Conservation (phyloP, 1,140 invertebrate genomes). For the Cotesia typhae region DNA sequence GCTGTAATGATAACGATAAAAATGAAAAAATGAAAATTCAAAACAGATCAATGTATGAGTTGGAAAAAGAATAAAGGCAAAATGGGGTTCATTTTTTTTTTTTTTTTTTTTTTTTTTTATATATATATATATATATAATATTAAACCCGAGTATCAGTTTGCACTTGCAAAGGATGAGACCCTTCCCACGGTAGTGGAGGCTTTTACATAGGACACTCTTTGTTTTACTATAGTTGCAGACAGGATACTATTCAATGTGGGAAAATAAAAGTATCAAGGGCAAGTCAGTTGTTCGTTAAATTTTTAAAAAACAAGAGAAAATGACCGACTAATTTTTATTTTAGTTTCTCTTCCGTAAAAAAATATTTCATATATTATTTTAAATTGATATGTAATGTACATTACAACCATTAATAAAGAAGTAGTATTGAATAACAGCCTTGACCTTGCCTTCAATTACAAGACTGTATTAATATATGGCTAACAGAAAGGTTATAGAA, state of each 20-base stretch:
- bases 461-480: neutral
- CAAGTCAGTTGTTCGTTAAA: neutral
- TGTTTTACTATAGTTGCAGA: slow-evolving; percentile 19
- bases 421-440: neutral
- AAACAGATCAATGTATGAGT: too few relatives aligned
- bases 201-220: slow-evolving; percentile 19
- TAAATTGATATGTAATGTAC: neutral
- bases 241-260: slow-evolving; percentile 20
- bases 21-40: too few relatives aligned
- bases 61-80: neutral
- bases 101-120: neutral
- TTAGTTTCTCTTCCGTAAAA: too few relatives aligned
- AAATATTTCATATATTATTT: too few relatives aligned
- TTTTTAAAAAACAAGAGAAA: neutral
- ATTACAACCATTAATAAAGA: neutral
- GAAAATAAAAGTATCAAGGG: slow-evolving; percentile 20
- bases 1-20: too few relatives aligned
- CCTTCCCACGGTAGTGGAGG: slow-evolving; percentile 17
- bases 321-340: too few relatives aligned
- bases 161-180: slow-evolving; percentile 6
- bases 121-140: too few relatives aligned
- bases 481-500: slow-evolving; percentile 24
- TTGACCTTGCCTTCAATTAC: slow-evolving; percentile 17
- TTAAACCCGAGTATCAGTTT: slow-evolving; percentile 19
- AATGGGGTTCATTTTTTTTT: neutral